Percentiles rank a stretch among this genome's conserved stretches.
Conservation (phyloP, 2,888 invertebrate species). For the Cordilura impudica region DNA sequence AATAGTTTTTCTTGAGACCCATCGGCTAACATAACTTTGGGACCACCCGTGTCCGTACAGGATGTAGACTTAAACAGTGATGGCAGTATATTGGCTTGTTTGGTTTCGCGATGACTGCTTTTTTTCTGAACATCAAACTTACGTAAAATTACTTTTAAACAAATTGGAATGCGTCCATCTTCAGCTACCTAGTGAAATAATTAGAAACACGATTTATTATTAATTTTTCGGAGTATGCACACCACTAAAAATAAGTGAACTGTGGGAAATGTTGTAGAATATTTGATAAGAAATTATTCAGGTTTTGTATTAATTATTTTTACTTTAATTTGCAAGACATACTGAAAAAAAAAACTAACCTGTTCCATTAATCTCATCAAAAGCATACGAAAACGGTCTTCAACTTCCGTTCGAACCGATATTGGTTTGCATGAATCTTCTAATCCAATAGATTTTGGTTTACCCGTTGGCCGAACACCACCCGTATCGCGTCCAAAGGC, state of each 20-base stretch:
- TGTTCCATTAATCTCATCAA: constrained; percentile 84
- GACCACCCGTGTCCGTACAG: constrained; percentile 73
- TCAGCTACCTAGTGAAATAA: constrained; percentile 78
- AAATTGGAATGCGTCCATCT: constrained; percentile 88
- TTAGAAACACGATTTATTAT: background rate
- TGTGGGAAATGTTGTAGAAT: no score
- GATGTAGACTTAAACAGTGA: constrained; percentile 80
- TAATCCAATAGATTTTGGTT: constrained; percentile 87
- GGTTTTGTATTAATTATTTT: no score
- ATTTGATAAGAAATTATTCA: no score
- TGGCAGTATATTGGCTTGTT: constrained; percentile 86
- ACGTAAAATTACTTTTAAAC: constrained; percentile 85
- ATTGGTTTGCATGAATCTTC: constrained; percentile 89
- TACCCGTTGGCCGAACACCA: constrained; percentile 85
- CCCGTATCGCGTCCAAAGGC: constrained; percentile 87
- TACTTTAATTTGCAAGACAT: no score
- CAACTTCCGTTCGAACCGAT: constrained; percentile 85
- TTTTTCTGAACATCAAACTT: constrained; percentile 84
- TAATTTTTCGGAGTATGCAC: no score
- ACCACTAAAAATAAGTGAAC: no score
- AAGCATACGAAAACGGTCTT: constrained; percentile 84
- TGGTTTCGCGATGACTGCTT: constrained; percentile 85
- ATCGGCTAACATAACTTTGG: constrained; percentile 77
- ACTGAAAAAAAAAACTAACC: constrained; percentile 78
- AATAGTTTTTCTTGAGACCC: constrained; percentile 84